Evolutionary conservation across 2,113 vertebrate genomes (phyloP), one percentile per base, ranked within the genome.

Genomic region (Monarcha castaneiventris): DNA sequence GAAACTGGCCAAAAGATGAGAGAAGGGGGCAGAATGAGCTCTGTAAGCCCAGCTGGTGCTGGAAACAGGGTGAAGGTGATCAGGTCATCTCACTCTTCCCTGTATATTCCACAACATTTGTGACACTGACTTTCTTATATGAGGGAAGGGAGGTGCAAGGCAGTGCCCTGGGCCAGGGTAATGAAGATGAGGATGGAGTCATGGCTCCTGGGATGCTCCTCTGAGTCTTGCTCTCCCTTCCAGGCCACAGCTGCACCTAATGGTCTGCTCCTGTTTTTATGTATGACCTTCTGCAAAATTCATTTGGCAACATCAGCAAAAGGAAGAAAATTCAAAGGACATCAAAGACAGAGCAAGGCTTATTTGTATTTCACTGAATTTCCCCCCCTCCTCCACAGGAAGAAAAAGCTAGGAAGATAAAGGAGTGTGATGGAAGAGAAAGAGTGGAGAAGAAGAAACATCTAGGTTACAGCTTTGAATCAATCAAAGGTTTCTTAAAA

Each of bases 321-420:
- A 76, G 77, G 59, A 96, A 87, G 46, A 87, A 64, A 80, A 89
- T 52, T 91, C 62, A 87, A 87, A 89, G 76, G 74, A 84, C 69
- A 83, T 79, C 61, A 93, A 90, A 96, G 76, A 69, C 20, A 75
- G 48, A 69, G 43, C 32, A 84, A 91, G 58, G 37, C 77, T 82
- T 82, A 95, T 84, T 94, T 92, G 62, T 84, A 76, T 93, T 91
- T 95, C 90, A 79, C 78, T 35, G 73, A 81, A 73, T 39, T 48
- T 9, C n/a, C 11, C 12, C 12, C 33, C 3, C 7, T 2, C 18
- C 29, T 51, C 4, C 17, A 43, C 43, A 87, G 29, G 49, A 90
- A 85, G 29, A 94, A 73, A 61, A 73, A 67, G 25, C 22, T 32
- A 68, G 69, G 82, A 90, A 83, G 22, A 85, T 44, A 82, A 84